Base-by-base conservation (phyloP, 2,113 vertebrate species). In the Podarcis raffonei region DNA sequence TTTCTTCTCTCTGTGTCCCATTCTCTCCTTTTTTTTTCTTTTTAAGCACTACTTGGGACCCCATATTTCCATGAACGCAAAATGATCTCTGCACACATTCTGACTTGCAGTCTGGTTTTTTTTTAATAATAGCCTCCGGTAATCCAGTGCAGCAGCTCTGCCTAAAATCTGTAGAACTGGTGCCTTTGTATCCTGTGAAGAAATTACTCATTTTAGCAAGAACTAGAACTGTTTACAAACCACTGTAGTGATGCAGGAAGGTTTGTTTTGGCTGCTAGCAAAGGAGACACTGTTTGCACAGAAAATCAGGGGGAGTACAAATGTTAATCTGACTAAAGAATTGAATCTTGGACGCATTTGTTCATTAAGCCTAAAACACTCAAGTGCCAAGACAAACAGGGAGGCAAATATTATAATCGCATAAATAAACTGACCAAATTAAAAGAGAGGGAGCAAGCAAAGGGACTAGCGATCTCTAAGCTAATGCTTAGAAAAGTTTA, bases 381-480 rank as follows among this genome's bases (percentile, higher is more conserved):
- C 85, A 92, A 79, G 82, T 87, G 85, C 84, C 92, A 93, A 86
- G 62, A 69, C 59, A 89, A 91, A 89, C 83, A 94, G 35, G 20
- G 66, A 87, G 32, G 32, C 66, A 82, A 87, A 82, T 75, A 87
- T 62, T 11, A 87, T 75, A 82, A 87, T 75, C 32, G 4, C 32
- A 65, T 62, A 74, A 59, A 75, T 59, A 87, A 82, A 65, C 68
- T 42, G 27, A 74, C 69, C 53, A 65, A 82, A 75, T 74, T 72
- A 62, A 62, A 20, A 22, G 39, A 66, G 62, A 32, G n/a, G 30
- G 22, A 74, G 35, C 5, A 74, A 5, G 3, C 81, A 83, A 39
- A 13, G 35, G 62, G 35, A 25, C 9, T 5, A 35, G 59, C 9
- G 5, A 83, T 35, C 4, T 5, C 11, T 35, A 83, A 68, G 37